Conservation (phyloP, 2,888 invertebrate species). For the Volucella zonaria region DNA sequence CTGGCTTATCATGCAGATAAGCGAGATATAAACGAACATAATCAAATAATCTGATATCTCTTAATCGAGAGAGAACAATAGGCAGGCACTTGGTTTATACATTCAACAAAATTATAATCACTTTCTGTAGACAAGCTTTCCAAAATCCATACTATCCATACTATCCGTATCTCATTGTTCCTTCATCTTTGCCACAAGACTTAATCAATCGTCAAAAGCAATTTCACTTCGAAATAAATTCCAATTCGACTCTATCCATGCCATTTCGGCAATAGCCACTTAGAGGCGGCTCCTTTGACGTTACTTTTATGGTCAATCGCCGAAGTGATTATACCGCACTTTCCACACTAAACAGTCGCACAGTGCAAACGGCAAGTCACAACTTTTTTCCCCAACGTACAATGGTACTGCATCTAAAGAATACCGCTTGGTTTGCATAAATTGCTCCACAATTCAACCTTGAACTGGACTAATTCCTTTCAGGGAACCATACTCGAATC, state of each 20-base stretch:
- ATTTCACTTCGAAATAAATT: conserved; percentile 24
- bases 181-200: too few relatives aligned
- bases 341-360: conserved; percentile 18
- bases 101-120: too few relatives aligned
- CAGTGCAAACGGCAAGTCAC: not conserved
- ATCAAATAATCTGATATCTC: too few relatives aligned
- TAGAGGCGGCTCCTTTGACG: conserved; percentile 39
- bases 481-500: conserved; percentile 18
- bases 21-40: too few relatives aligned
- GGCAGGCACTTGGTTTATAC: too few relatives aligned
- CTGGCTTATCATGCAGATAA: too few relatives aligned
- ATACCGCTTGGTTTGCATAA: conserved; percentile 46
- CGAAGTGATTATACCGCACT: conserved; percentile 31
- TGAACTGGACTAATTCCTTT: conserved; percentile 52
- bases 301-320: conserved; percentile 26
- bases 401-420: not conserved
- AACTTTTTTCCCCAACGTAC: conserved; percentile 12
- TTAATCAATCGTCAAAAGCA: conserved; percentile 21
- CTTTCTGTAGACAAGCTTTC: too few relatives aligned
- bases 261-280: conserved; percentile 30
- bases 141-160: too few relatives aligned
- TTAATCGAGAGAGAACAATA: too few relatives aligned
- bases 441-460: conserved; percentile 29
- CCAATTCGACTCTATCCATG: conserved; percentile 11
- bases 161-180: too few relatives aligned